Percentiles rank a stretch among this genome's conserved stretches.
Evolutionary conservation across 2,113 vertebrate species (phyloP).

Genomic region (Erinaceus europaeus): DNA sequence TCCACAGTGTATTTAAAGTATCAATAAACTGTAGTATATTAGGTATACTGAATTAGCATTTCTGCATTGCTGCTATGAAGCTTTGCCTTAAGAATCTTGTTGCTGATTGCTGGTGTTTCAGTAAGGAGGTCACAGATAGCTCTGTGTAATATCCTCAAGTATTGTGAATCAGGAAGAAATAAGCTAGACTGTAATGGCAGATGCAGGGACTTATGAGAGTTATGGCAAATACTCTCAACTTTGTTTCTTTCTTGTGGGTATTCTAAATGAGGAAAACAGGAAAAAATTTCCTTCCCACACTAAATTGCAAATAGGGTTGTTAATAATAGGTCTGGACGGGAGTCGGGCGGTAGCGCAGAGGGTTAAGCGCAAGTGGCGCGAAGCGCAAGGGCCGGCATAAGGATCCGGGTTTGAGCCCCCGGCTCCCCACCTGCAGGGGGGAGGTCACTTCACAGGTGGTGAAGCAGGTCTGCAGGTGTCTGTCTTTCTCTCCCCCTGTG

Average conservation of each 20-base stretch:
- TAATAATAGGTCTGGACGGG: too few species aligned
- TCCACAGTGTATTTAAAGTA: neutral
- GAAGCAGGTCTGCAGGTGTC: too few species aligned
- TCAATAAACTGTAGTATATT: neutral
- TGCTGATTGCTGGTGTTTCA: neutral
- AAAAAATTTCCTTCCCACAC: neutral
- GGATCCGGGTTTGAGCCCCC: too few species aligned
- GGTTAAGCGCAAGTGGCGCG: too few species aligned
- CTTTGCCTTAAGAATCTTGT: neutral
- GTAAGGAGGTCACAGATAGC: neutral
- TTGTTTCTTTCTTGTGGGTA: neutral
- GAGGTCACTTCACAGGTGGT: too few species aligned
- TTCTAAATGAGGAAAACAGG: neutral
- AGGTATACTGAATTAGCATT: neutral
- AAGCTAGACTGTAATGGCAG: neutral
- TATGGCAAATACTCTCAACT: neutral
- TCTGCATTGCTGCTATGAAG: neutral
- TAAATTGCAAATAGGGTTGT: neutral
- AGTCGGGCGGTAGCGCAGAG: too few species aligned
- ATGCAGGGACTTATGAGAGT: neutral
- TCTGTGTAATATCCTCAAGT: neutral
- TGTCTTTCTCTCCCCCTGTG: too few species aligned
- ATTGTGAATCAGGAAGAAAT: neutral
- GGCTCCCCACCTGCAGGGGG: too few species aligned
- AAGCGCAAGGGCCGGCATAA: too few species aligned